Conservation (phyloP, 37 sponge, comb jelly and placozoan species). For the Diacarnus erythraeanus region DNA sequence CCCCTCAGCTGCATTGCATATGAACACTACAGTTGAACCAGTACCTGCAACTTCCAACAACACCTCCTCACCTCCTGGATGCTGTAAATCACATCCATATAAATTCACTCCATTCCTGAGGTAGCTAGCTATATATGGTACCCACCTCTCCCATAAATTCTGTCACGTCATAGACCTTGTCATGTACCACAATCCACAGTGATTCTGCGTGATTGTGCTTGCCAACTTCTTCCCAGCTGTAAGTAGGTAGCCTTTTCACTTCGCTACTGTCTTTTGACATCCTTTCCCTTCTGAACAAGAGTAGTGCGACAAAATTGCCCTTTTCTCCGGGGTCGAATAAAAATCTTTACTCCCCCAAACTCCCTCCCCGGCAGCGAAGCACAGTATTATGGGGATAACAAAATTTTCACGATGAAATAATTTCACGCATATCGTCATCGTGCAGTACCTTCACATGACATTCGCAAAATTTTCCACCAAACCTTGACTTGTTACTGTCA, state of each 20-base stretch:
- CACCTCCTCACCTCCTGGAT: conserved; percentile 98
- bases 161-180: conserved; percentile 95
- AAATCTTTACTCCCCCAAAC: no score
- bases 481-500: no score
- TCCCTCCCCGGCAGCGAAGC: no score
- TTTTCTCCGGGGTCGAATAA: no score
- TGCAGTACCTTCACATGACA: no score
- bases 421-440: no score
- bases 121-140: background rate
- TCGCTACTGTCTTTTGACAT: background rate
- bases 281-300: no score
- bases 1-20: background rate
- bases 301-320: no score
- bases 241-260: conserved; percentile 27
- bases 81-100: conserved; percentile 39
- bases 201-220: conserved; percentile 61
- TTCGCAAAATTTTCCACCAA: no score
- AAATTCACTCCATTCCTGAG: background rate
- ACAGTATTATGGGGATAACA: no score
- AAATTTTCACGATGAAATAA: no score
- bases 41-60: conserved; percentile 43
- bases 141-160: conserved; percentile 87
- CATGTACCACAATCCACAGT: conserved; percentile 86
- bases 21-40: background rate
- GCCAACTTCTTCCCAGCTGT: conserved; percentile 75